Evolutionary conservation across 2,797 vertebrate species (phyloP).

Genomic region (Holocentrus rufus): DNA sequence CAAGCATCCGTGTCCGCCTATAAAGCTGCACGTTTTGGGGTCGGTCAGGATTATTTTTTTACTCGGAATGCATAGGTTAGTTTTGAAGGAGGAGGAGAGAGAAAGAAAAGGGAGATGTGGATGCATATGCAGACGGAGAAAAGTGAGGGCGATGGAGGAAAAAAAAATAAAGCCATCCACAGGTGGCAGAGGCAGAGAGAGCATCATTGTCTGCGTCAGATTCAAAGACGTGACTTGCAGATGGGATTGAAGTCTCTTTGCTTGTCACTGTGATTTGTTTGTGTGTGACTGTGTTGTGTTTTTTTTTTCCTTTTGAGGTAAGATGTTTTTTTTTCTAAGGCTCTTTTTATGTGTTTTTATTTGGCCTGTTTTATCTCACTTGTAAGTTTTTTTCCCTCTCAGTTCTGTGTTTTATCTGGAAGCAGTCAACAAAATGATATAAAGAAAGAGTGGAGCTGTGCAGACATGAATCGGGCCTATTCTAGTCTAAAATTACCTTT

Average conservation of each 20-base stretch:
- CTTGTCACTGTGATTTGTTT: conserved; percentile 44
- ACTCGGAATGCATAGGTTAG: too few species aligned
- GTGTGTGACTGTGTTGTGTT: conserved; percentile 39
- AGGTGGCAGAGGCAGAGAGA: neutral
- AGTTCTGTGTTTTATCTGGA: conserved; percentile 46
- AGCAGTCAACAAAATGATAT: conserved; percentile 48
- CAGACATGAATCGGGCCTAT: conserved; percentile 11
- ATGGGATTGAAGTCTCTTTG: conserved; percentile 15
- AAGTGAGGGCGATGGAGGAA: neutral
- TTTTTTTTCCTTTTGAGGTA: conserved; percentile 51
- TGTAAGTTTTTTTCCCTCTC: neutral
- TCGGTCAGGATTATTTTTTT: too few species aligned
- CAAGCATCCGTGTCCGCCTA: too few species aligned
- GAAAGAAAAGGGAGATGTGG: too few species aligned
- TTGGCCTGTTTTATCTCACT: neutral
- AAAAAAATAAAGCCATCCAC: neutral
- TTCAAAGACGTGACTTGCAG: neutral
- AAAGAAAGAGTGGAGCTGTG: conserved; percentile 49
- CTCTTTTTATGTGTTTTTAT: neutral
- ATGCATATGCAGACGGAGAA: neutral
- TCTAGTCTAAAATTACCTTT: conserved; percentile 42
- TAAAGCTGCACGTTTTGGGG: too few species aligned
- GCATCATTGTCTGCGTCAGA: neutral
- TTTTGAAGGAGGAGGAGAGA: too few species aligned
- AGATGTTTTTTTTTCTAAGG: neutral